Conservation (phyloP, 2,797 vertebrate species). For the Tiaroga cobitis region DNA sequence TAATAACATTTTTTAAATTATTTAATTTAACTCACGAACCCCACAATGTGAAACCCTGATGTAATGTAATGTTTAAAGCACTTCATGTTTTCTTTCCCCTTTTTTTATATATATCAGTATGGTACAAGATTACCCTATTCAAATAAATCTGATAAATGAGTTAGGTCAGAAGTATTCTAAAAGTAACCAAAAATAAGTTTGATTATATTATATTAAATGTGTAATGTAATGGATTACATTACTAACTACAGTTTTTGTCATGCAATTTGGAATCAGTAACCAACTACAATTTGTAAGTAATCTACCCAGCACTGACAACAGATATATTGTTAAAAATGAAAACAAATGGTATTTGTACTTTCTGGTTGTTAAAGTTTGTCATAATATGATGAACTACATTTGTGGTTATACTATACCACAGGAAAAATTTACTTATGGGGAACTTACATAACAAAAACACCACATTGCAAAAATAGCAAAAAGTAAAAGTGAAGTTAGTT, state of each 20-base stretch:
- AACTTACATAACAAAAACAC: background rate
- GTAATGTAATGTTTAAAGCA: background rate
- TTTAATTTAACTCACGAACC: background rate
- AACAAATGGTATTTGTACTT: background rate
- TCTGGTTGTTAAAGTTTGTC: background rate
- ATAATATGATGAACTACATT: background rate
- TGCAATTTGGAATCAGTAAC: too few relatives aligned
- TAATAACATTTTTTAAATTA: too few relatives aligned
- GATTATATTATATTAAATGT: background rate
- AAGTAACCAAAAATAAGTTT: background rate
- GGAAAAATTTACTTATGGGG: background rate
- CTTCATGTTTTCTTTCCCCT: background rate
- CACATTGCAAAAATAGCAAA: background rate
- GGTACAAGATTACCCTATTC: background rate
- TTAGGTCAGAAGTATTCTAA: background rate
- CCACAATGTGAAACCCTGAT: too few relatives aligned
- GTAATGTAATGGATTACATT: background rate
- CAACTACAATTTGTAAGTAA: background rate
- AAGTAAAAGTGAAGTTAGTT: background rate
- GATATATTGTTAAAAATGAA: background rate
- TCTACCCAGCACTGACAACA: background rate
- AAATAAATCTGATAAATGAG: background rate
- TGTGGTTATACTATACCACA: background rate
- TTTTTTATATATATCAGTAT: background rate
- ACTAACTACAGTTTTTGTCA: background rate